Evolutionary conservation across 2,797 vertebrate genomes (phyloP), one percentile per base, ranked within the genome.

Genomic region (Staurois parvus): DNA sequence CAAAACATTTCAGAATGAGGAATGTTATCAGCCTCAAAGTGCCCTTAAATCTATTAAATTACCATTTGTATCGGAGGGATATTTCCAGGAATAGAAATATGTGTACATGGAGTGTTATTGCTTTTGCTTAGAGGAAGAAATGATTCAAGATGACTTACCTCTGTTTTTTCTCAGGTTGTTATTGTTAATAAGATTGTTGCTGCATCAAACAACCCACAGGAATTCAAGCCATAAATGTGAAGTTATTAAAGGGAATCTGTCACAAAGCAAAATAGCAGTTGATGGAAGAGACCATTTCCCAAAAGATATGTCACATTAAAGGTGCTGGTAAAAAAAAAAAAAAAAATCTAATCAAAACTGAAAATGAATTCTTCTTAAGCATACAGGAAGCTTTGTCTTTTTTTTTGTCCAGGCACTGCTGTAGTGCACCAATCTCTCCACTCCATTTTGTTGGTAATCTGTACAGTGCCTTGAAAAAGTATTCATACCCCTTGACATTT

Each of bases 11-110:
- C 40, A 37, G 56, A 80, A 85, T 80, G 59, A 84, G 83, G 73
- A 78, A 84, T 73, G 76, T 79, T 72, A 79, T 80, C 76, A 79
- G 26, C n/a, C 37, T 79, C n/a, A 78, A 72, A 73, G 69, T 73
- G 40, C 10, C 21, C 69, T 85, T 42, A 79, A 66, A 78, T 79
- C 29, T 59, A 85, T 75, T 79, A 80, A 37, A 85, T 85, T 85
- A 74, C 59, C 72, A 80, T 85, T 80, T 85, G 42, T 45, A 85
- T 80, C 64, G 15, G 13, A 78, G 59, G 42, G 28, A 37, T 29
- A 28, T 67, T 48, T 69, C 28, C 52, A 79, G 40, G 24, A 48
- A 42, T 26, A 28, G 62, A 77, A 72, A 64, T 78, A 40, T 17
- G 32, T n/a, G 26, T 72, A 72, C 52, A 40, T 28, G 21, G n/a